Evolutionary conservation across 2,888 invertebrate species (phyloP).

Genomic region (Bhutanitis thaidina): DNA sequence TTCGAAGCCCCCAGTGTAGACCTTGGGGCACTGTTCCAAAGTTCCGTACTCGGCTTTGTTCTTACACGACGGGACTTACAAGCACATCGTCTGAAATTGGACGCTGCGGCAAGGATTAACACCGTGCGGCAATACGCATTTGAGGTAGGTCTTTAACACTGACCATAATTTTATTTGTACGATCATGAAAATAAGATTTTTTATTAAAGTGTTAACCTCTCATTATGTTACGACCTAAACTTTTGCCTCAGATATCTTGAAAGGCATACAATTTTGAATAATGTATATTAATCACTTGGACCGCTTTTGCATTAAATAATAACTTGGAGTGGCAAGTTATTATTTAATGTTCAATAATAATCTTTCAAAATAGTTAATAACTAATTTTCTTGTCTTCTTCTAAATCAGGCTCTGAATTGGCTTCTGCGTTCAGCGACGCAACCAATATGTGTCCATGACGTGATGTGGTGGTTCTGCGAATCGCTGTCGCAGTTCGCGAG

Average conservation of each 20-base stretch:
- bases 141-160: constrained; percentile 80
- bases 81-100: constrained; percentile 91
- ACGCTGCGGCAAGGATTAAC: constrained; percentile 89
- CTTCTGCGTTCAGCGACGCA: constrained; percentile 94
- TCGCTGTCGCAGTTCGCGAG: constrained; percentile 83
- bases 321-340: no score
- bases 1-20: constrained; percentile 65
- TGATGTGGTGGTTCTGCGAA: constrained; percentile 97
- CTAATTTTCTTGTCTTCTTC: neutral
- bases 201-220: no score
- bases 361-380: no score
- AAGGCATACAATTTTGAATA: no score
- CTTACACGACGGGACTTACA: constrained; percentile 92
- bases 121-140: constrained; percentile 92
- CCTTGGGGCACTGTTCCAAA: constrained; percentile 81
- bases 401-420: constrained; percentile 92
- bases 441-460: constrained; percentile 94
- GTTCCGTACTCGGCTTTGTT: constrained; percentile 94
- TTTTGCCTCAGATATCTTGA: no score
- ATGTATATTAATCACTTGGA: no score
- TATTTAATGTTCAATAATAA: no score
- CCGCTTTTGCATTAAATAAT: no score
- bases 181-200: no score
- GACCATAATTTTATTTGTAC: no score
- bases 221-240: no score